Evolutionary conservation across 2,888 invertebrate species (phyloP).

Genomic region (Rhopalosiphum nymphaeae): DNA sequence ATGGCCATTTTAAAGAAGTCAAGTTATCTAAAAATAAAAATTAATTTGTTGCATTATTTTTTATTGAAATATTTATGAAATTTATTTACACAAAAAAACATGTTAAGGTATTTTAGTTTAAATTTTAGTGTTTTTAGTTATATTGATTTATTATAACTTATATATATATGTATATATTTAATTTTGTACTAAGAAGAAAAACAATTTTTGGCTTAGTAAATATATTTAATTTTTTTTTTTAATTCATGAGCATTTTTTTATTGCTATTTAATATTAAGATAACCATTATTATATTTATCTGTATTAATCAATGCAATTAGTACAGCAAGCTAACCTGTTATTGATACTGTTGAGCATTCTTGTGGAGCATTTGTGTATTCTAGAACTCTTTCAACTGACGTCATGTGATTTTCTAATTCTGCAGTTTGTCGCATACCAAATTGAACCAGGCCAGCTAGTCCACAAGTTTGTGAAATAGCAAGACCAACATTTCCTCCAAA

Average conservation of each 20-base stretch:
- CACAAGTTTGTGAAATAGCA: constrained; percentile 85
- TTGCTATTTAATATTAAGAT: too few relatives aligned
- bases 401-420: constrained; percentile 89
- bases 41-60: constrained; percentile 69
- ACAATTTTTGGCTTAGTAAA: not conserved
- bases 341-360: constrained; percentile 70
- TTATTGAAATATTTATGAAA: not conserved
- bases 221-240: not conserved
- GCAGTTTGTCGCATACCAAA: constrained; percentile 96
- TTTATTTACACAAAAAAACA: constrained; percentile 72
- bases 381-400: constrained; percentile 88
- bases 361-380: constrained; percentile 82
- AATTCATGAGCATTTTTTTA: not conserved
- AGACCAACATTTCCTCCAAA: constrained; percentile 81
- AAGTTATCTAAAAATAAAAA: constrained; percentile 69
- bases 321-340: constrained; percentile 67
- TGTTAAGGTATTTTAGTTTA: not conserved
- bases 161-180: not conserved
- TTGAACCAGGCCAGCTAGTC: constrained; percentile 83
- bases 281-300: too few relatives aligned
- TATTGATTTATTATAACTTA: not conserved
- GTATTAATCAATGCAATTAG: too few relatives aligned
- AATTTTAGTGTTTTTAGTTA: not conserved
- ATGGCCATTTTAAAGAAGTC: constrained; percentile 80
- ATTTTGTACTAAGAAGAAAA: not conserved